Percentiles rank a stretch among this genome's conserved stretches.
phyloP scores from a whole-genome alignment of 2,797 vertebrate genomes.

The Balearica regulorum region DNA sequence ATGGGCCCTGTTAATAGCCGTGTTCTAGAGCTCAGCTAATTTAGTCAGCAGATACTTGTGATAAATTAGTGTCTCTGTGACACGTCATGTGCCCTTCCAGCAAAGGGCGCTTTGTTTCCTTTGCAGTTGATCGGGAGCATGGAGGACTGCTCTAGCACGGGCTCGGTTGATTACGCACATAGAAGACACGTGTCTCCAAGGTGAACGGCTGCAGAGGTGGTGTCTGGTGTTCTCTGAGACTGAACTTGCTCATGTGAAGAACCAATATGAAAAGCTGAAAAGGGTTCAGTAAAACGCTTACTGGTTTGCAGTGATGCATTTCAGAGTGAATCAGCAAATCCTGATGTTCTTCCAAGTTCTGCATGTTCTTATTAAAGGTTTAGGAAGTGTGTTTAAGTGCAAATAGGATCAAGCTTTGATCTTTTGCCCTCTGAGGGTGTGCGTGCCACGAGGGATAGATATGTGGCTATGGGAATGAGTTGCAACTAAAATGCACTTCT shows the following conservation, averaged over 20 bases:
- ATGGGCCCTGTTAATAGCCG: neutral
- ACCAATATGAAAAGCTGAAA: neutral
- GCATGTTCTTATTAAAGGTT: neutral
- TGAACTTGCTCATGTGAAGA: neutral
- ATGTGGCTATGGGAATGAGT: neutral
- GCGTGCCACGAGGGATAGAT: neutral
- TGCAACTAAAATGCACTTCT: neutral
- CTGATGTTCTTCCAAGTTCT: neutral
- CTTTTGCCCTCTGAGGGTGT: neutral
- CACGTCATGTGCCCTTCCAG: neutral
- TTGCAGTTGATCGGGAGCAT: neutral
- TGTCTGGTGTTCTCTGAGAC: neutral
- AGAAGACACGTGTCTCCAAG: neutral
- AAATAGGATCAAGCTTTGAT: neutral
- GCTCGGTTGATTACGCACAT: fast-evolving
- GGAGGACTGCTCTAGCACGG: fast-evolving
- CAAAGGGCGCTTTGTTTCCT: neutral
- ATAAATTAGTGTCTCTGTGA: neutral
- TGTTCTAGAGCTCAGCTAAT: neutral
- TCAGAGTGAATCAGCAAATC: neutral
- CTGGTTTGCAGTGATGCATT: neutral
- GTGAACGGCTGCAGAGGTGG: neutral
- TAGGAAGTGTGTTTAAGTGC: neutral
- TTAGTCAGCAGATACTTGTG: neutral
- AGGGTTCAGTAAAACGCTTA: neutral